These are phyloP conservation scores for Sipha maydis DNA, from an alignment of 2,888 invertebrate genomes.

Conservation along the genomic window DNA sequence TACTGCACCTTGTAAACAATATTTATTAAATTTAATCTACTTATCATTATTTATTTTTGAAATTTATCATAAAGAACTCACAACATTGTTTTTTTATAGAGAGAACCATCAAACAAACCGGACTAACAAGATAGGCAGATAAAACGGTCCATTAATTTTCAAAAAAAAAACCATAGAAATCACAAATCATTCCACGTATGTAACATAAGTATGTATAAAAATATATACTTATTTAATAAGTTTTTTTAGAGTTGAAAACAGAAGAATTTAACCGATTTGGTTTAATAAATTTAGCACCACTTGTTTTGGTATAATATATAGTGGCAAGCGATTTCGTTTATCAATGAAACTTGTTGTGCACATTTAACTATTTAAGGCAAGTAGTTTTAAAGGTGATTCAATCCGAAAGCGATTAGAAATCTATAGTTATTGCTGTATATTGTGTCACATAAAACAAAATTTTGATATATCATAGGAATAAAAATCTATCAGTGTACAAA, in stretches of 20 bases:
- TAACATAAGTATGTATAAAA: slow-evolving; percentile 7
- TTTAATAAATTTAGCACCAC: slow-evolving; percentile 24
- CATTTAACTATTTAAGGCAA: slow-evolving; percentile 40
- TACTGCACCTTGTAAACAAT: slow-evolving; percentile 4
- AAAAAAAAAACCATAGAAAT: background rate
- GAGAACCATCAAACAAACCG: slow-evolving; percentile 48
- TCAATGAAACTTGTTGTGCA: slow-evolving; percentile 43
- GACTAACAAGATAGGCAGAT: slow-evolving; percentile 52
- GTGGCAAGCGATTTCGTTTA: slow-evolving; percentile 32
- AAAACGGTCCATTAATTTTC: slow-evolving; percentile 26
- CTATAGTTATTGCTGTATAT: background rate
- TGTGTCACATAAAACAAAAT: background rate
- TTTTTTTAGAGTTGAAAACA: background rate
- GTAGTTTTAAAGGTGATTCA: slow-evolving; percentile 47
- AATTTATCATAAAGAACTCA: slow-evolving; percentile 45
- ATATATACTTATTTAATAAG: background rate
- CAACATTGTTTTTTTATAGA: slow-evolving; percentile 38
- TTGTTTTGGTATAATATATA: background rate
- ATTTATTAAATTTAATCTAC: slow-evolving; percentile 52
- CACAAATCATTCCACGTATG: slow-evolving; percentile 21
- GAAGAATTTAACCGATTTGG: slow-evolving; percentile 19
- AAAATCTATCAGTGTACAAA: background rate
- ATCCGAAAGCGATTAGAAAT: slow-evolving; percentile 54
- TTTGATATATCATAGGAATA: slow-evolving; percentile 4
- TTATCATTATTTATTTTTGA: slow-evolving; percentile 42